Evolutionary conservation across 2,888 invertebrate species (phyloP).

Genomic region (Drosophila paramelanica): DNA sequence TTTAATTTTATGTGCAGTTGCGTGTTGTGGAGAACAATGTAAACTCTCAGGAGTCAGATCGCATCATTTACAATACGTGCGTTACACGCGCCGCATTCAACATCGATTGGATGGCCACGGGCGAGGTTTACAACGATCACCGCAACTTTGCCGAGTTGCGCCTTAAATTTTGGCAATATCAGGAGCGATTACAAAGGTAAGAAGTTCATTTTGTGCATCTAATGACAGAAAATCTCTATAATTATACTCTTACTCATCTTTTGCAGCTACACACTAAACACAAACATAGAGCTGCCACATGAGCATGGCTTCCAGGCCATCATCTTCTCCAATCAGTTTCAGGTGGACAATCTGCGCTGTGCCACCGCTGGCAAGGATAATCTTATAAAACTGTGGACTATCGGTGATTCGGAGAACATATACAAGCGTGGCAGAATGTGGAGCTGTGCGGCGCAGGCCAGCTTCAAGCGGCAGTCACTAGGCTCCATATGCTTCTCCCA

Average conservation of each 20-base stretch:
- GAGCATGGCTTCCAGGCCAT: conserved; percentile 87
- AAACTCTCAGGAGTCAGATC: conserved; percentile 87
- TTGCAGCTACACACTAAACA: conserved; percentile 89
- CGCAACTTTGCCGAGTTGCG: conserved; percentile 87
- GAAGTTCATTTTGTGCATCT: background rate
- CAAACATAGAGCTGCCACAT: conserved; percentile 90
- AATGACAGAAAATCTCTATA: too few species aligned
- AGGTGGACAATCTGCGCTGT: conserved; percentile 85
- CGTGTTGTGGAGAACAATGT: conserved; percentile 91
- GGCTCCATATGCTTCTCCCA: conserved; percentile 88
- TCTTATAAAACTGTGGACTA: conserved; percentile 90
- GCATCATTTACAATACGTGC: conserved; percentile 88
- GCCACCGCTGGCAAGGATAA: conserved; percentile 89
- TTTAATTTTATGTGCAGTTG: conserved; percentile 85
- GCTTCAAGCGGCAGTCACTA: conserved; percentile 87
- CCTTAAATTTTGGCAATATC: conserved; percentile 91
- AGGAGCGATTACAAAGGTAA: conserved; percentile 87
- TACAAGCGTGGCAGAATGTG: conserved; percentile 87
- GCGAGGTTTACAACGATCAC: conserved; percentile 88
- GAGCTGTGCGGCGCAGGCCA: conserved; percentile 88
- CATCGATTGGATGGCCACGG: conserved; percentile 91
- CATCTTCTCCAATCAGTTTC: conserved; percentile 87
- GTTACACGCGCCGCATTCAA: conserved; percentile 89
- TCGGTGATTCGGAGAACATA: conserved; percentile 86
- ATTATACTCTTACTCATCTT: background rate